phyloP scores from a whole-genome alignment of 1,140 invertebrate species.

The Drosophila mauritiana region DNA sequence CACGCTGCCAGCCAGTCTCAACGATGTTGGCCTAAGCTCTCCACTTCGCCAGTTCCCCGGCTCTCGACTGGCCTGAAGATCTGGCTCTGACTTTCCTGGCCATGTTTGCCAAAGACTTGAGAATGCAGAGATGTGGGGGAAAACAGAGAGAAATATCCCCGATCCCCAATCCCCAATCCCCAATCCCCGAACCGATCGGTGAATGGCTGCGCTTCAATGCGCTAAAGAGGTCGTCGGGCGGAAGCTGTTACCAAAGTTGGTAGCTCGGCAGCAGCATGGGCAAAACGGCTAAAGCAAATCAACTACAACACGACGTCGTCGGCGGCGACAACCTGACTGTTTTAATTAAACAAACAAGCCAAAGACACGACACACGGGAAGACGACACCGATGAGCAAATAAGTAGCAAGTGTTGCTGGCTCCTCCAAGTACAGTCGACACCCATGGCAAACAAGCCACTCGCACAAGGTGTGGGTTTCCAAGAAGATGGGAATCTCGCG shows the following conservation, averaged over 20 bases:
- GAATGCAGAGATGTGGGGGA: constrained; percentile 25
- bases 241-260: constrained; percentile 81
- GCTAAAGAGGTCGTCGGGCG: constrained; percentile 72
- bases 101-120: constrained; percentile 77
- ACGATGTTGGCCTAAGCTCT: constrained; percentile 76
- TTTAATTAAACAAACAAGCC: constrained; percentile 80
- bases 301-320: constrained; percentile 5
- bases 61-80: constrained; percentile 22
- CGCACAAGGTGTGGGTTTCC: constrained; percentile 18
- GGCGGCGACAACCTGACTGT: constrained; percentile 57
- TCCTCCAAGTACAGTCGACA: constrained; percentile 62
- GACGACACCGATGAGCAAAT: constrained; percentile 40
- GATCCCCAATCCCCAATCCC: constrained; percentile 17
- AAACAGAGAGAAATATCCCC: not conserved
- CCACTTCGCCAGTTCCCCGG: not conserved
- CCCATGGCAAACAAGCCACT: constrained; percentile 30
- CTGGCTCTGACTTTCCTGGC: constrained; percentile 37
- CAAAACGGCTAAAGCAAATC: constrained; percentile 17
- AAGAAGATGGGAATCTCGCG: constrained; percentile 16
- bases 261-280: constrained; percentile 34
- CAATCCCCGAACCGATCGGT: constrained; percentile 56
- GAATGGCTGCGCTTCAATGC: constrained; percentile 80
- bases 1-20: constrained; percentile 80
- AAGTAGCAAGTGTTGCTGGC: constrained; percentile 62
- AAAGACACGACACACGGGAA: constrained; percentile 23